Conservation (phyloP, 2,888 invertebrate species). For the Dasypolia templi region DNA sequence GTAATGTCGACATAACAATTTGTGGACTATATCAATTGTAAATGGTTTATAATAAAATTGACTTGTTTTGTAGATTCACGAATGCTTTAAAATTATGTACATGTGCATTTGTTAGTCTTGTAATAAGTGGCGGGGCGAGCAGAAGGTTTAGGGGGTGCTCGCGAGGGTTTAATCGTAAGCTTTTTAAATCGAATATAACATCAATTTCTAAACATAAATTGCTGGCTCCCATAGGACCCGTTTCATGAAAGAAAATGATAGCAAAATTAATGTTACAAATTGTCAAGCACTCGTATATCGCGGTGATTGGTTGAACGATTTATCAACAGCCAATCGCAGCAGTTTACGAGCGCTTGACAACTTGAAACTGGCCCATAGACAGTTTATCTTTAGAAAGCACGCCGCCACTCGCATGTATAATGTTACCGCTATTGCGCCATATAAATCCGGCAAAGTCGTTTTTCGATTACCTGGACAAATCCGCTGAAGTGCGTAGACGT, state of each 20-base stretch:
- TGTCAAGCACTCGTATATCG: neutral
- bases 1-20: conserved; percentile 60
- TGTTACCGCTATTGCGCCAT: conserved; percentile 43
- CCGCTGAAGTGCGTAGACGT: conserved; percentile 31
- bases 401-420: conserved; percentile 39
- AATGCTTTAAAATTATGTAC: conserved; percentile 81
- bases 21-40: conserved; percentile 66
- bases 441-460: neutral
- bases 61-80: conserved; percentile 67
- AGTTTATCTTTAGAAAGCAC: conserved; percentile 2
- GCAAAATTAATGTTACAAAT: neutral
- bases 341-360: neutral
- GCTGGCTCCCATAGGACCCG: neutral
- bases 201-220: conserved; percentile 4
- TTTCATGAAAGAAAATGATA: neutral
- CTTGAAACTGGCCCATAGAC: neutral
- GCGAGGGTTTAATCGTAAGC: neutral
- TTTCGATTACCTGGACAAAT: neutral
- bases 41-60: conserved; percentile 71
- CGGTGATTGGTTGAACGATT: neutral
- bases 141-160: neutral
- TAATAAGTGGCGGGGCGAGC: conserved; percentile 67
- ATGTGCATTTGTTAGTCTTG: conserved; percentile 83
- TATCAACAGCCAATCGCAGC: neutral
- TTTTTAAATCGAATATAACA: conserved; percentile 12